Percentiles rank a stretch among this genome's conserved stretches.
These are phyloP conservation scores for Eugnorisma glareosa DNA, from an alignment of 2,888 invertebrate species.

Conservation along the genomic window DNA sequence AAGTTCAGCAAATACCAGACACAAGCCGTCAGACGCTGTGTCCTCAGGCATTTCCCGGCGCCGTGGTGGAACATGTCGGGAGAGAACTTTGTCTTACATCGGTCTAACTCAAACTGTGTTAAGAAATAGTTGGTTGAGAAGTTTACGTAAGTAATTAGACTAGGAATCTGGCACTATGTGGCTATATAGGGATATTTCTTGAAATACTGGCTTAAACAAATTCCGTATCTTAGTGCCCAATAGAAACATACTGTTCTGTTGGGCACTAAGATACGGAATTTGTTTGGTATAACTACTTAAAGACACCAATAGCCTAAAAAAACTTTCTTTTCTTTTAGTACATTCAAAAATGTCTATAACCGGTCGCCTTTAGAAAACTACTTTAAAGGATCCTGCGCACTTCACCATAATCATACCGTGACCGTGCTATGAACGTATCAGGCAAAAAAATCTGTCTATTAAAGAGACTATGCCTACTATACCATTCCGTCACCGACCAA, in stretches of 20 bases:
- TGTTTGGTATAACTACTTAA: background rate
- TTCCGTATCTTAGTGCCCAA: too few species aligned
- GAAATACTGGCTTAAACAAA: too few species aligned
- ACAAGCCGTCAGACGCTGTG: slow-evolving; percentile 18
- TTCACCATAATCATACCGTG: too few species aligned
- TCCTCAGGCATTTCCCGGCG: background rate
- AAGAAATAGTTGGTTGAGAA: slow-evolving; percentile 6
- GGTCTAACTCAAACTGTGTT: slow-evolving; percentile 1
- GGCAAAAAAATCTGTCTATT: too few species aligned
- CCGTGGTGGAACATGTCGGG: background rate
- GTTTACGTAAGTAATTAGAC: slow-evolving; percentile 5
- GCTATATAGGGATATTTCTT: background rate
- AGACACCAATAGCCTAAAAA: background rate
- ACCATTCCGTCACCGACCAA: too few species aligned
- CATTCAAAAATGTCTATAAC: background rate
- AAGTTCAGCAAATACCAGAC: slow-evolving; percentile 45
- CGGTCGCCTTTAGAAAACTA: background rate
- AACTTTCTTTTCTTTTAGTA: background rate
- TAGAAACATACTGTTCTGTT: too few species aligned
- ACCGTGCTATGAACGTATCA: too few species aligned
- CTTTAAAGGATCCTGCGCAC: too few species aligned
- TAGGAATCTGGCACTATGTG: slow-evolving; percentile 15
- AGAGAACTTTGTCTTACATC: slow-evolving; percentile 32
- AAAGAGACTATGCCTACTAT: too few species aligned
- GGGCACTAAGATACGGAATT: background rate